phyloP scores from a whole-genome alignment of 2,113 vertebrate genomes.

The Petroica traversi region DNA sequence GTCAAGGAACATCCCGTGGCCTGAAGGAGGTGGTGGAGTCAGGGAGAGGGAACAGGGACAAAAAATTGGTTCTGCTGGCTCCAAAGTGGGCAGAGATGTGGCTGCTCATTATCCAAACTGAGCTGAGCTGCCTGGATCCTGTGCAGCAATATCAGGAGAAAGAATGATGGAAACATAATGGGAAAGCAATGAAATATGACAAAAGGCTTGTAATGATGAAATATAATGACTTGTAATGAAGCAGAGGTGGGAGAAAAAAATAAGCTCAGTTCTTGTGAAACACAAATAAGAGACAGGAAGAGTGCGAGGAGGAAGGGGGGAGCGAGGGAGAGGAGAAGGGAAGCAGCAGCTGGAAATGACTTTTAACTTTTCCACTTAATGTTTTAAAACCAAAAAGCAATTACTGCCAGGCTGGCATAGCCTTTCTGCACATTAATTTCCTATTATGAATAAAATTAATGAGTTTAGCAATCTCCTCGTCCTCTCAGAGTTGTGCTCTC shows the following conservation, averaged over 20 bases:
- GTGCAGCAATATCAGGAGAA: background rate
- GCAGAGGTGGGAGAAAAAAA: background rate
- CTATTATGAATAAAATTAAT: conserved; percentile 73
- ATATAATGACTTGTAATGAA: conserved; percentile 36
- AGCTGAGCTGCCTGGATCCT: background rate
- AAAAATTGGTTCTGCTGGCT: background rate
- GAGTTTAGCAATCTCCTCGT: conserved; percentile 61
- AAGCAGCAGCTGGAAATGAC: background rate
- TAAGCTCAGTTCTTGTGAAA: background rate
- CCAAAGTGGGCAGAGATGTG: background rate
- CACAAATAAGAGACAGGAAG: background rate
- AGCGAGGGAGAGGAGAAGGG: background rate
- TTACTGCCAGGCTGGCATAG: conserved; percentile 14
- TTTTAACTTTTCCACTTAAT: background rate
- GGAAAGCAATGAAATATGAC: conserved; percentile 20
- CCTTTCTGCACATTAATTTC: conserved; percentile 67
- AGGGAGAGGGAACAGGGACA: background rate
- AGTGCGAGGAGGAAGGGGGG: background rate
- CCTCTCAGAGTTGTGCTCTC: conserved; percentile 59
- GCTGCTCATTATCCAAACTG: background rate
- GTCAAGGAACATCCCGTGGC: background rate
- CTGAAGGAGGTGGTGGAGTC: background rate
- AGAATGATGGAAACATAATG: background rate
- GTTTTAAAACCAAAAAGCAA: conserved; percentile 55
- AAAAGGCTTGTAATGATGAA: conserved; percentile 19